phyloP scores from a whole-genome alignment of 2,113 vertebrate genomes.

The Puffinus mauretanicus region DNA sequence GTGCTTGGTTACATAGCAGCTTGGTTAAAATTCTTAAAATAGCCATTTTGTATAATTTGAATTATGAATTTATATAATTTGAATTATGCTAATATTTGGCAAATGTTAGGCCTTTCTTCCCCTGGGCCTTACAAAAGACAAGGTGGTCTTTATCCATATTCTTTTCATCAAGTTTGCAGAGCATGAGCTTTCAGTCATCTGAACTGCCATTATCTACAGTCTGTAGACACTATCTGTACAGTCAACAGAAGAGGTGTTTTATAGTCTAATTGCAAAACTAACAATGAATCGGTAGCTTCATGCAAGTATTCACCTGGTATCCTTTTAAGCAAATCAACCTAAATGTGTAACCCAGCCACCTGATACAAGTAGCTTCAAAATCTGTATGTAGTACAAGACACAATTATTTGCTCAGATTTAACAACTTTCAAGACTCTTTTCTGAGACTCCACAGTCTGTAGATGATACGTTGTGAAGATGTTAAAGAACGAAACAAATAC shows the following conservation, averaged over 20 bases:
- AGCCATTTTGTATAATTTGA: neutral
- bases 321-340: neutral
- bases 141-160: neutral
- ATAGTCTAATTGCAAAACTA: neutral
- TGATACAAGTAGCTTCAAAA: neutral
- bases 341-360: neutral
- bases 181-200: neutral
- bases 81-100: neutral
- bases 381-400: neutral
- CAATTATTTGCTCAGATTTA: neutral
- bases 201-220: neutral
- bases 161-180: neutral
- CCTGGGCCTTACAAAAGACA: neutral
- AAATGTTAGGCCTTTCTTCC: neutral
- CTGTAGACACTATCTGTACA: neutral
- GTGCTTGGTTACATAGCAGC: neutral
- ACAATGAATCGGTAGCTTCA: neutral
- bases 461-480: neutral
- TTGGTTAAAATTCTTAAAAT: neutral
- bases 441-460: neutral
- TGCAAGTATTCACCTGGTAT: neutral
- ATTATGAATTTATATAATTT: neutral
- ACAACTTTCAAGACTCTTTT: neutral
- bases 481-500: neutral
- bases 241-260: neutral